Base-by-base conservation (phyloP, 23 tunicate species). In the Pegea sp. region DNA sequence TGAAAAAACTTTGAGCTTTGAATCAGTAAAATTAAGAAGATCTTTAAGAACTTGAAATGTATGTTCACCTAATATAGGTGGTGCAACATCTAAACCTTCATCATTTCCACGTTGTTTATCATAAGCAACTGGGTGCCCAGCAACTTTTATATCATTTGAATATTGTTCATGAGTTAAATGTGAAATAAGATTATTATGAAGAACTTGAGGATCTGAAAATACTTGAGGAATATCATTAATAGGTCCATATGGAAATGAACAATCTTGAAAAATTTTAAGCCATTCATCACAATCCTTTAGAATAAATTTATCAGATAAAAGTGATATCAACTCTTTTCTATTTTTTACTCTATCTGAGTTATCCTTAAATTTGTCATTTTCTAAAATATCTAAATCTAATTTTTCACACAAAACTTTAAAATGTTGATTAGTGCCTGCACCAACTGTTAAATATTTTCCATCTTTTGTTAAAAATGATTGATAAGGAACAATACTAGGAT, bases 401-500 rank as follows among this genome's bases (percentile, higher is more conserved):
- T 46, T 48, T 3, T 72, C 31, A 60, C 99, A 91, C 5, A 91
- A 38, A 22, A 48, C 44, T 0, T 63, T 42, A 58, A 91, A 91
- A 4, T 69, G 93, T 43, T 58, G 68, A 52, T 91, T 91, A 62
- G 61, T 91, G 23, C 76, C 91, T 26, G 93, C 93, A 42, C 99
- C 99, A 31, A 91, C 54, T 8, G 99, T 91, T 3, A 91, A 32
- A 59, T 61, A 79, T 33, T 58, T 48, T 22, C 54, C 68, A 64
- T 91, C 92, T 42, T 91, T 91, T 20, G 99, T 80, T 68, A 63
- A 30, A 30, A 91, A 91, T 1, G 99, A 68, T 69, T 91, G 99
- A 59, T 91, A 91, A 5, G 99, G 99, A 24, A 91, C 99, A 31
- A 91, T 70, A 29, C 61, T 73, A 5, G 86, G 62, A 69, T 91